A percentile compares a stretch with the other conserved stretches of the same genome.
Conservation (phyloP, 1,140 invertebrate species). For the Papilio glaucus region DNA sequence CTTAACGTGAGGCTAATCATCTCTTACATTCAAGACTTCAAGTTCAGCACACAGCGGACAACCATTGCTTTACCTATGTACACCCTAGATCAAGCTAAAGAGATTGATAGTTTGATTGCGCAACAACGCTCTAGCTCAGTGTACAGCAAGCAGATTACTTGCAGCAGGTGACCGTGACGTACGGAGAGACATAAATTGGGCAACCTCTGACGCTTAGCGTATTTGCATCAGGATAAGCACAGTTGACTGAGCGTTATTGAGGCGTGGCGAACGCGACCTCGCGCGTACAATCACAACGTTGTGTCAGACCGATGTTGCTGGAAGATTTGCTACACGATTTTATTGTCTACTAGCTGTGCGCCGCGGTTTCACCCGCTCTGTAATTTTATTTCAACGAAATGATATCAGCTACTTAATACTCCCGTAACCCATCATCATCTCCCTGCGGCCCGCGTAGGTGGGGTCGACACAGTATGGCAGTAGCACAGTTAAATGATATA, state of each 20-base stretch:
- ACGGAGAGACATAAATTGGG: constrained; percentile 5
- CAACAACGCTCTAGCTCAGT: background rate
- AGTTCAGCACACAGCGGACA: background rate
- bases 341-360: too few species aligned
- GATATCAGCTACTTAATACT: too few species aligned
- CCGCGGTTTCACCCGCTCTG: too few species aligned
- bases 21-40: background rate
- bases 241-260: constrained; percentile 5
- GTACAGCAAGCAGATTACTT: background rate
- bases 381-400: too few species aligned
- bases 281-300: too few species aligned
- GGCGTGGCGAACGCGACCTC: background rate
- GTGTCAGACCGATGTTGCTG: too few species aligned
- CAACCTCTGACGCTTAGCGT: background rate
- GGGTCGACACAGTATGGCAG: too few species aligned
- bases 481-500: too few species aligned
- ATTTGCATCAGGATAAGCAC: background rate
- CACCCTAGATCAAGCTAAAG: background rate
- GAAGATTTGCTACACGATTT: too few species aligned
- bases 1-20: too few species aligned
- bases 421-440: too few species aligned
- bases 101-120: background rate
- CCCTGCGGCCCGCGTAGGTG: too few species aligned
- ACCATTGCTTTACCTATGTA: background rate
- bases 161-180: constrained; percentile 3